Evolutionary conservation across 2,797 vertebrate genomes (phyloP), one percentile per base, ranked within the genome.

Genomic region (Cynopterus sphinx): DNA sequence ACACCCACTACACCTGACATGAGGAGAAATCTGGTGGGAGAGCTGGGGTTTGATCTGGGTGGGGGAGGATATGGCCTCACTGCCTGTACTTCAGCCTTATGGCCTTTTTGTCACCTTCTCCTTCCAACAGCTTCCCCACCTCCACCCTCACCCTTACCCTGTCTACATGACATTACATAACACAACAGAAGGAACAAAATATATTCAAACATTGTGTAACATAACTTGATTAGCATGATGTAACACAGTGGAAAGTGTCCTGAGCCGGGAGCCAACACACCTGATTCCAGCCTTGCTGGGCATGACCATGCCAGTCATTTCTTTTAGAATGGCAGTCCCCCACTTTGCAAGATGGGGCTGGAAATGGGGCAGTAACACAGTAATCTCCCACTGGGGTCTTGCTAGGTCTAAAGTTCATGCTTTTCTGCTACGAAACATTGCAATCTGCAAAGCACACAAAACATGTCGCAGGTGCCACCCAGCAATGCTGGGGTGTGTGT

Each of bases 41-140:
- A 12, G 10, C 63, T 21, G 9, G 81, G 43, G 33, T 33, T 55
- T 3, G 0, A 51, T 75, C 51, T 68, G 73, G n/a, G 63, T 33
- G 39, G 15, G 67, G 70, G 51, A 63, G 36, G 57, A 0, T 6
- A 2, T 3, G 28, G 22, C 46, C 16, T 70, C 68, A 8, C 8
- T 16, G 81, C 61, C 46, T 41, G 31, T 3, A 36, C 71, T 53
- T 49, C 21, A 9, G 68, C 46, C 57, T 67, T n/a, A 55, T n/a
- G 6, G 63, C 26, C n/a, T 78, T 75, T 94, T 73, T 51, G 88
- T 79, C 74, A 78, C 86, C 89, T 87, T 63, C 53, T 87, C 79
- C 63, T 83, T 78, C 87, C 79, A 93, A 10, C 13, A 33, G 70
- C 51, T 75, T 81, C 57, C 46, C 57, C 53, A 33, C n/a, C n/a